These are phyloP conservation scores for Procambarus virginalis DNA, from an alignment of 1,140 invertebrate genomes.

Conservation along the genomic window DNA sequence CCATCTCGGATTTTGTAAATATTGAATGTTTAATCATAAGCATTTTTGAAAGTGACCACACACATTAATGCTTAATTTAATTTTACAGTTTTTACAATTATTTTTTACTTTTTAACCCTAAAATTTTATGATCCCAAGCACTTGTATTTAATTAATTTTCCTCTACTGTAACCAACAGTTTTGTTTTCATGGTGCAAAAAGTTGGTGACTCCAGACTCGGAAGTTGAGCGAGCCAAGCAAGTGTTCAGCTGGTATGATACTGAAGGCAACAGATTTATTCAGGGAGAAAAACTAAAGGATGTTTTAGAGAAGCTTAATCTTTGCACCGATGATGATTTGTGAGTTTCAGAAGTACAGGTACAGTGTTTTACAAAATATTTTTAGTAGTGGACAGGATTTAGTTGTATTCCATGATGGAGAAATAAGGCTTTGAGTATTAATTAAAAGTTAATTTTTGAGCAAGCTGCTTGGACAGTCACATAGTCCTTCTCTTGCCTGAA, in stretches of 20 bases:
- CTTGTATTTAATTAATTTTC: not conserved
- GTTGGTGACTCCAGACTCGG: slow-evolving; percentile 89
- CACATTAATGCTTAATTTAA: no score
- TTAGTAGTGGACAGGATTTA: no score
- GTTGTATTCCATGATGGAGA: no score
- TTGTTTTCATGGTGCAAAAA: slow-evolving; percentile 88
- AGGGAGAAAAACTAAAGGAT: slow-evolving; percentile 85
- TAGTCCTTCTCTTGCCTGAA: no score
- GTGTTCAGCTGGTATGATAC: slow-evolving; percentile 93
- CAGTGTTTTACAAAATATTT: no score
- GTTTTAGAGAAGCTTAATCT: slow-evolving; percentile 88
- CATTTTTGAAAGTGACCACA: no score
- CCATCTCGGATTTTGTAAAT: no score
- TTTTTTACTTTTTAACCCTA: not conserved
- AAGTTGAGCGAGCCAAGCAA: slow-evolving; percentile 86
- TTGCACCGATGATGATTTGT: slow-evolving; percentile 91
- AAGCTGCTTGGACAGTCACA: no score
- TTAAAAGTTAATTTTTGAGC: no score
- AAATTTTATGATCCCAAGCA: not conserved
- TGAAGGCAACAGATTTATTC: slow-evolving; percentile 93
- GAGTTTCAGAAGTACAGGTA: slow-evolving; percentile 74
- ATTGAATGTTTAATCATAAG: no score
- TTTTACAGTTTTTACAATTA: not conserved
- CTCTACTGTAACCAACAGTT: slow-evolving; percentile 75
- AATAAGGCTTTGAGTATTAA: no score